These are phyloP conservation scores for Conus canariensis DNA, from an alignment of 2,888 invertebrate genomes.

Conservation along the genomic window DNA sequence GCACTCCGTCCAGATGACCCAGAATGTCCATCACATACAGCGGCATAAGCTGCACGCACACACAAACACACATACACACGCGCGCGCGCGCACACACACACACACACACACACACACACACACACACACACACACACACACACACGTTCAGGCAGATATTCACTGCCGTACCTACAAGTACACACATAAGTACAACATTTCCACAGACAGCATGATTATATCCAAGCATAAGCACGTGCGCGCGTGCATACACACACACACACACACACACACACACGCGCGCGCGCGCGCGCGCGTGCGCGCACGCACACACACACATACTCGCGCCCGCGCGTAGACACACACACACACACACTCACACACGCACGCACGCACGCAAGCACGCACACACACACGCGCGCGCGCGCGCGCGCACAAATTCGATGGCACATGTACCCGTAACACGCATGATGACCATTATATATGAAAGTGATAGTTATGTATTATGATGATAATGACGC, in stretches of 20 bases:
- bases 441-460: no score
- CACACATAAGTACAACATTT: background rate
- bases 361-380: no score
- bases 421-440: no score
- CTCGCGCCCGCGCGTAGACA: no score
- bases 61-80: background rate
- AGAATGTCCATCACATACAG: constrained; percentile 92
- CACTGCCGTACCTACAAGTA: background rate
- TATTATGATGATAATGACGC: no score
- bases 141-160: background rate
- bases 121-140: constrained; percentile 7
- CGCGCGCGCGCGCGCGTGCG: background rate
- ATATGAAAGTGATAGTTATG: no score
- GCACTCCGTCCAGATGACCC: constrained; percentile 87
- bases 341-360: no score
- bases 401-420: no score
- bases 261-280: background rate
- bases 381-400: no score
- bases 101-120: background rate
- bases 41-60: constrained; percentile 86
- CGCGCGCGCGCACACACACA: background rate
- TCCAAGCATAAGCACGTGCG: background rate
- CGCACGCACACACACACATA: background rate
- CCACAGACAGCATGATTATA: no score
- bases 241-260: background rate